These are phyloP conservation scores for Archilochus colubris DNA, from an alignment of 2,113 vertebrate species.

Conservation along the genomic window DNA sequence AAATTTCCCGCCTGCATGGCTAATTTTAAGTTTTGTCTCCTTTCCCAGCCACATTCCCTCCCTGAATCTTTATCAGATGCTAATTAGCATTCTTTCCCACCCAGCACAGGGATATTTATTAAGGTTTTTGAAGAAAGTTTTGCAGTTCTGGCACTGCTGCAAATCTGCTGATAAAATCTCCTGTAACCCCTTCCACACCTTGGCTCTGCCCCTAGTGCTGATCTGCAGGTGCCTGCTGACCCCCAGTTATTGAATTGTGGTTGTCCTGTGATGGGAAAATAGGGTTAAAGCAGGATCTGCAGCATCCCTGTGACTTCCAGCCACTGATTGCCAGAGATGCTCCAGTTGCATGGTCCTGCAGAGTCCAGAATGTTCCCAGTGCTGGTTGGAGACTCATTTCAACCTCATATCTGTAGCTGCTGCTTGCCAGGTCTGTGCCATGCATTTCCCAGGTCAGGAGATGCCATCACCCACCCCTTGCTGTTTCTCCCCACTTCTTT, in stretches of 20 bases:
- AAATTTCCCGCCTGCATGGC: conserved; percentile 32
- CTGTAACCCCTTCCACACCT: neutral
- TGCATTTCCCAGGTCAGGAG: neutral
- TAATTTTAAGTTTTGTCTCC: conserved; percentile 5
- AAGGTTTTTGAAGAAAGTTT: neutral
- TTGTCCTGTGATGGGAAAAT: neutral
- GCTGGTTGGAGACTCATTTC: neutral
- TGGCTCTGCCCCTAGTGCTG: neutral
- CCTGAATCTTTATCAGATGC: conserved; percentile 48
- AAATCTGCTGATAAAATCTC: neutral
- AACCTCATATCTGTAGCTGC: neutral
- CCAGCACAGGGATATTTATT: neutral
- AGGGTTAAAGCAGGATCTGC: neutral
- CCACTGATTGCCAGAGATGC: neutral
- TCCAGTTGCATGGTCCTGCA: neutral
- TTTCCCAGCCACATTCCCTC: conserved; percentile 46
- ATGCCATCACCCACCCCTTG: neutral
- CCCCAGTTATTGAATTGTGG: neutral
- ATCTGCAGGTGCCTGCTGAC: neutral
- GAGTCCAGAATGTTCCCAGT: neutral
- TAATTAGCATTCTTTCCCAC: conserved; percentile 43
- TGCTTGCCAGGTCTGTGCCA: neutral
- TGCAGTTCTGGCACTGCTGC: neutral
- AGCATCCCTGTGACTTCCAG: neutral
- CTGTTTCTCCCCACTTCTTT: neutral